These are phyloP conservation scores for Chunga burmeisteri DNA, from an alignment of 2,113 vertebrate species.

Conservation along the genomic window DNA sequence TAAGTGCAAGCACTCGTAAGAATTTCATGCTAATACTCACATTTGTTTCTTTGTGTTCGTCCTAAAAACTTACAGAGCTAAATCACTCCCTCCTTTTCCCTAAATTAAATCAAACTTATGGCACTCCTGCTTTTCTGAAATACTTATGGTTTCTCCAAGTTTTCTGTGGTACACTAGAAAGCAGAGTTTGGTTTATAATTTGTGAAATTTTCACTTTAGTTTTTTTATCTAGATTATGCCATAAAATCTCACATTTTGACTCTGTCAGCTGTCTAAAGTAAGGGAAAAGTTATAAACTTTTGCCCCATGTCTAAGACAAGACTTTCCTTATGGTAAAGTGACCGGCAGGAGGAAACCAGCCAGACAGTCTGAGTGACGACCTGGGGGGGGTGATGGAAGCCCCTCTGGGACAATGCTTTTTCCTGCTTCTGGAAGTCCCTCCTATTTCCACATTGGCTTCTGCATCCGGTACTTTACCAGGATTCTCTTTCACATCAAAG, in stretches of 20 bases:
- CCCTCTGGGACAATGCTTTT: constrained; percentile 75
- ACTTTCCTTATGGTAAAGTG: constrained; percentile 41
- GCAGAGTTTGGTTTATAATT: neutral
- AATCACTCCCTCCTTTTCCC: neutral
- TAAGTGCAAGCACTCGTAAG: neutral
- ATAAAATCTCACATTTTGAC: constrained; percentile 48
- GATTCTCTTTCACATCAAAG: constrained; percentile 80
- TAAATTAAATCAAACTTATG: neutral
- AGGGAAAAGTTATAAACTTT: constrained; percentile 49
- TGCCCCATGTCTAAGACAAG: constrained; percentile 41
- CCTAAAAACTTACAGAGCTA: neutral
- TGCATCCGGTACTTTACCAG: constrained; percentile 69
- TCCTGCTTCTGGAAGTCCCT: constrained; percentile 78
- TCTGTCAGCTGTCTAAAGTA: constrained; percentile 19
- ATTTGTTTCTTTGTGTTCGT: neutral
- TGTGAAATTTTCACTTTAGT: neutral
- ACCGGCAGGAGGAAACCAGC: constrained; percentile 72
- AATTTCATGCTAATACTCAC: neutral
- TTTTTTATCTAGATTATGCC: neutral
- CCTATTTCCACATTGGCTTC: constrained; percentile 74
- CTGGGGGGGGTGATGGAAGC: constrained; percentile 58
- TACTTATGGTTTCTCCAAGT: neutral
- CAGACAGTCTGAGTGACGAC: constrained; percentile 75
- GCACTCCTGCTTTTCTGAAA: neutral
- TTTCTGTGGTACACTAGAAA: neutral